Base-by-base conservation (phyloP, 2,113 vertebrate genomes). In the Coptodon rendalli region DNA sequence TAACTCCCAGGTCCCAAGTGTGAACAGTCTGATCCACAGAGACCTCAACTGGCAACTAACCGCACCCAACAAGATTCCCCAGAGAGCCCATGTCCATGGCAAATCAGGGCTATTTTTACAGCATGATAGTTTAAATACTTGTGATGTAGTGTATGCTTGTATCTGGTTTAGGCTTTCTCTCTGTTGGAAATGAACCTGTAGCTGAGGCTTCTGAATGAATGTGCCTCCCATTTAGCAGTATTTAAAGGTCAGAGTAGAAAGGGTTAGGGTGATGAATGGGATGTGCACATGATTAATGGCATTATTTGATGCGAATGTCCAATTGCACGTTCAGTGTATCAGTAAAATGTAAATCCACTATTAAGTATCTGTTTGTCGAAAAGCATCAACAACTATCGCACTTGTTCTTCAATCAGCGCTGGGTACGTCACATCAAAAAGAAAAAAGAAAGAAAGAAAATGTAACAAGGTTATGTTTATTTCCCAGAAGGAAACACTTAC, bases 211-310 rank as follows among this genome's bases (percentile, higher is more conserved):
- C 73, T 9, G 52, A 52, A 29, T 86, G 81, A 87, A 53, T 9
- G 2, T 50, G 31, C 5, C 6, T 13, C 76, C 57, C 50, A 80
- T 88, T 93, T 54, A 29, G 71, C 84, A 10, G 82, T 81, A 89
- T 84, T 89, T 83, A 91, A 90, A 93, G 91, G 90, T 92, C 89
- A 92, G 84, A 87, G 34, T 53, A 83, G 17, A 86, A 79, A 76
- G 6, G 6, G 6, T 36, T 63, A 61, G 6, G 2, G 7, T 63
- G 29, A 88, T 84, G 40, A 29, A 86, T 87, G 19, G 29, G 34
- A 24, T 16, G 71, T 83, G 17, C 3, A 50, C 29, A 40, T 82
- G 43, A 61, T 52, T n/a, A 45, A 81, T 80, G 48, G 43, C 7
- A 19, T 17, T 4, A 6, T 86, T 83, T 85, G 31, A 84, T 91